Evolutionary conservation across 2,888 invertebrate genomes (phyloP).

Genomic region (Nomada fabriciana): DNA sequence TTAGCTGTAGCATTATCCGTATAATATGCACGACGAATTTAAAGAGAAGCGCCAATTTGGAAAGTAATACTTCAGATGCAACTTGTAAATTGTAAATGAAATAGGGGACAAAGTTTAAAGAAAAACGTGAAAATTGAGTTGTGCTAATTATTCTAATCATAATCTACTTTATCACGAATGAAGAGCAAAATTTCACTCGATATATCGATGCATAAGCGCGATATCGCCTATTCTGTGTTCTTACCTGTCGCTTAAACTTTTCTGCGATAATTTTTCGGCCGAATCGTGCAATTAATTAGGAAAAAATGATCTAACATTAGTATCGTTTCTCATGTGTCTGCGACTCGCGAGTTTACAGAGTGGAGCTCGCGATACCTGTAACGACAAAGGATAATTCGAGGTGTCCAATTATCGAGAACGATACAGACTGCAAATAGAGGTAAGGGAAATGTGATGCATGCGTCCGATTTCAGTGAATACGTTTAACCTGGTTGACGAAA

Average conservation of each 20-base stretch:
- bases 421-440: too few species aligned
- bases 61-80: too few species aligned
- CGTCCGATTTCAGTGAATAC: too few species aligned
- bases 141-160: constrained; percentile 80
- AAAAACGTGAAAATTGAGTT: constrained; percentile 81
- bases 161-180: constrained; percentile 81
- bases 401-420: too few species aligned
- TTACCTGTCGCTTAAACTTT: constrained; percentile 64
- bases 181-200: constrained; percentile 80
- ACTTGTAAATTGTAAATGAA: too few species aligned
- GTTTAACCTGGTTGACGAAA: too few species aligned
- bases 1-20: too few species aligned
- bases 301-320: constrained; percentile 76
- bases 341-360: constrained; percentile 10
- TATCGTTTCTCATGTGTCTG: constrained; percentile 67
- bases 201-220: constrained; percentile 59
- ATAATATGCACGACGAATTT: too few species aligned
- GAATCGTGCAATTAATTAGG: constrained; percentile 77
- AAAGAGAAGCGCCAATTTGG: too few species aligned
- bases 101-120: constrained; percentile 67
- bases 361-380: constrained; percentile 26
- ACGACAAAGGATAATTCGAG: not conserved
- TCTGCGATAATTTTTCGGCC: constrained; percentile 75
- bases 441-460: too few species aligned
- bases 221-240: constrained; percentile 42